Evolutionary conservation across 2,113 vertebrate species (phyloP), one percentile per base, ranked within the genome.

Genomic region (Sander vitreus): DNA sequence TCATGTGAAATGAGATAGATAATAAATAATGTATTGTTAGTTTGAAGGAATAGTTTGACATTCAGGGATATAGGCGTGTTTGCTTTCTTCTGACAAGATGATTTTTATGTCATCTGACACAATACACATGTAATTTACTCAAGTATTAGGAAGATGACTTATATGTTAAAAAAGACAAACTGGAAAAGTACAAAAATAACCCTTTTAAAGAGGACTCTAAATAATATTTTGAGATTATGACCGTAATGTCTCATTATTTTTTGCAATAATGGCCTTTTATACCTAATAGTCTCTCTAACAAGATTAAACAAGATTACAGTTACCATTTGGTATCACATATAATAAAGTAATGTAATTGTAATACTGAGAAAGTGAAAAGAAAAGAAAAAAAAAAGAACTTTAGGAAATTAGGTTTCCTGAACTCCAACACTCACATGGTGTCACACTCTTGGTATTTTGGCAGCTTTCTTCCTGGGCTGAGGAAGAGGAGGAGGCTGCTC

Each of bases 401-500:
- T n/a, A n/a, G n/a, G n/a, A n/a, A n/a, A 18, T 54, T 39, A 55
- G 0, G 2, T 30, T 27, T 45, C 18, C 21, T 18, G 0, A 59
- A 48, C 51, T 36, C 10, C 36, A 7, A 9, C 62, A 43, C 54
- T 69, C 54, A 27, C 50, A 0, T 23, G 36, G 0, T 2, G 33
- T 89, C 75, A 84, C 10, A 11, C 39, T 50, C 36, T 36, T 0
- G 15, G 60, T 1, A 33, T 15, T 58, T 3, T 82, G 23, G 78
- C 60, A 3, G 0, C 55, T 23, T 82, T 93, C 65, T 87, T 94
- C 64, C 95, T 91, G 33, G 95, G 94, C 50, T 93, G 91, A 78
- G 95, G 95, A 60, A 94, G 86, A 59, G 94, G 94, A 85, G 94
- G 95, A 25, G 88, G 88, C 11, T 83, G 23, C 18, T 94, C 93